These are phyloP conservation scores for Holacanthus passer DNA, from an alignment of 2,113 vertebrate species.

Conservation along the genomic window DNA sequence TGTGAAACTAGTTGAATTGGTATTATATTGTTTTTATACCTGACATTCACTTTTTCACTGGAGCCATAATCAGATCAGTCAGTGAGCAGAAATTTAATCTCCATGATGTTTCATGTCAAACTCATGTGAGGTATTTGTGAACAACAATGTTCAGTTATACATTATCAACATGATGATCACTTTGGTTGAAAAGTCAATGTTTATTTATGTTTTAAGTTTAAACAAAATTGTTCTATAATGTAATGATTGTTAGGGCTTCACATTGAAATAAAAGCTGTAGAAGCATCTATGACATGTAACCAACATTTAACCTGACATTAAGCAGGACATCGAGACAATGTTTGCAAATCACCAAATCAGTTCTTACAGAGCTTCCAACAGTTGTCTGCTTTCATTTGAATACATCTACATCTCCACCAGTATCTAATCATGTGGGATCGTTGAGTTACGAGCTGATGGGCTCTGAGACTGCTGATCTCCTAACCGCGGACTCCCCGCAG, in stretches of 20 bases:
- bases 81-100: background rate
- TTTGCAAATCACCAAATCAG: background rate
- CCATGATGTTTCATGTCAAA: background rate
- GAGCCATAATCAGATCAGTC: background rate
- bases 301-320: background rate
- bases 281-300: background rate
- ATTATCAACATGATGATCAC: too few species aligned
- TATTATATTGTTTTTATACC: background rate
- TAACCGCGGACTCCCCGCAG: background rate
- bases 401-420: background rate
- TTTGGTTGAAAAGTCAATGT: background rate
- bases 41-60: background rate
- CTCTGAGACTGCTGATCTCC: background rate
- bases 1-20: background rate
- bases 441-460: constrained; percentile 12
- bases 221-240: too few species aligned
- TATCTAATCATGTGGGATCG: background rate
- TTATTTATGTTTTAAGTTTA: too few species aligned
- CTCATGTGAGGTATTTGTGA: background rate
- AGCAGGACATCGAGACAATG: background rate
- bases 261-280: background rate
- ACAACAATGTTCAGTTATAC: background rate
- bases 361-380: too few species aligned
- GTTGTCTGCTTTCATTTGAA: background rate
- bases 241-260: background rate